Base-by-base conservation (phyloP, 2,797 vertebrate species). In the Halcyon leucocephala region DNA sequence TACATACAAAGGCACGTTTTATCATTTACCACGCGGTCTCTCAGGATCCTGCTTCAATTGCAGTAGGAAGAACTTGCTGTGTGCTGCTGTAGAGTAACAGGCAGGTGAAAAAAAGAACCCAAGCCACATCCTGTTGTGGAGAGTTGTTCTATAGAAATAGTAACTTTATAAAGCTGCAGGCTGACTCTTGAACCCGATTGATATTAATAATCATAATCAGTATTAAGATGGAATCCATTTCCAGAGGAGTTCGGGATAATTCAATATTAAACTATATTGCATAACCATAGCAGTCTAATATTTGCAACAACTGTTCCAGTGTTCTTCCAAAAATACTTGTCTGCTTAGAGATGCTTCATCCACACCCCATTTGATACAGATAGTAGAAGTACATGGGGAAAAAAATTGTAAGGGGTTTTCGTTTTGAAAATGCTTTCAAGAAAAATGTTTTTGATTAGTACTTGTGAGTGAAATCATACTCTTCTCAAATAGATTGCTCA, bases 61-160 rank as follows among this genome's bases (percentile, higher is more conserved):
- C 29, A 61, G 41, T 90, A 77, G 86, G 86, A 93, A 85, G 73
- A 92, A 70, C n/a, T 94, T 85, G 64, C 67, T 91, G 12, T 89
- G 33, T 69, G 70, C 82, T 67, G 61, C 77, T 79, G 16, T 42
- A 65, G 69, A 65, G 39, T 71, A 60, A 37, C 48, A 93, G 22
- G 39, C 77, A 84, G 48, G 51, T 89, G 49, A 66, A 78, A 69
- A 77, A 74, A 88, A 88, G 72, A 81, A 52, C 62, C 21, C 44
- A 93, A 88, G 72, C 91, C 90, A 93, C 93, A 94, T 95, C 82
- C 92, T 94, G 88, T 95, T 91, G 76, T 83, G 85, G 84, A 83
- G 49, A 76, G 57, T n/a, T 86, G 69, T 62, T 93, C 78, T 91
- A n/a, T 57, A 87, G 74, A 90, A 85, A 83, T 58, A 57, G 0